Percentiles rank a stretch among this genome's conserved stretches.
Evolutionary conservation across 2,888 invertebrate species (phyloP).

Genomic region (Thymelicus lineola): DNA sequence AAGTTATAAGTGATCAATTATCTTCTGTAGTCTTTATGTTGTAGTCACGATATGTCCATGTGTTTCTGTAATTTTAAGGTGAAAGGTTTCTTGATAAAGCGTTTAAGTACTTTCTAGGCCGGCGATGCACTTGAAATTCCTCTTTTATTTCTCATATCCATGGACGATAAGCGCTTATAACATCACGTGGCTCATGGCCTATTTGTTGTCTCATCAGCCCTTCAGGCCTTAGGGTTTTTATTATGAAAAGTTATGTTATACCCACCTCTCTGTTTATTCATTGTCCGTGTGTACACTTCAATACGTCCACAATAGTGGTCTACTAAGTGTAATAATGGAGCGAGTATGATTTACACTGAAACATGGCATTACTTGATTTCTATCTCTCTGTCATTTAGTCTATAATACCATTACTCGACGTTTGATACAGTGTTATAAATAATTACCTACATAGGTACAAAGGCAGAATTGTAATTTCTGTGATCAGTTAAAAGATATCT

Average conservation of each 20-base stretch:
- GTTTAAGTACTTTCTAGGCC: too few relatives aligned
- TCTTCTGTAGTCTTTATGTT: conserved; percentile 14
- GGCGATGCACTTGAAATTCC: too few relatives aligned
- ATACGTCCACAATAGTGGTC: background rate
- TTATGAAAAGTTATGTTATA: too few relatives aligned
- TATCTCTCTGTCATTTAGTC: conserved; percentile 21
- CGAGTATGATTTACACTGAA: conserved; percentile 17
- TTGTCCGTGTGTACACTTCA: too few relatives aligned
- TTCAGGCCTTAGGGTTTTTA: too few relatives aligned
- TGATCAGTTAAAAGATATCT: too few relatives aligned
- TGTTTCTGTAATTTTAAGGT: background rate
- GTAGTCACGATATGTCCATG: conserved; percentile 2
- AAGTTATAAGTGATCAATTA: conserved; percentile 30
- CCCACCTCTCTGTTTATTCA: too few relatives aligned
- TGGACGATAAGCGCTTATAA: too few relatives aligned
- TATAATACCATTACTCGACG: background rate
- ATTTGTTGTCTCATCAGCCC: too few relatives aligned
- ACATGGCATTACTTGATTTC: conserved; percentile 25
- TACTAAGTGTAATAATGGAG: background rate
- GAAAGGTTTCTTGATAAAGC: too few relatives aligned
- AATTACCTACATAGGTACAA: background rate
- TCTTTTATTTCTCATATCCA: too few relatives aligned
- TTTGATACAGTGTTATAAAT: conserved; percentile 7
- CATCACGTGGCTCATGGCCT: too few relatives aligned
- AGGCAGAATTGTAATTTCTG: background rate